phyloP scores from a whole-genome alignment of 2,888 invertebrate genomes.

The Nemoura dubitans region DNA sequence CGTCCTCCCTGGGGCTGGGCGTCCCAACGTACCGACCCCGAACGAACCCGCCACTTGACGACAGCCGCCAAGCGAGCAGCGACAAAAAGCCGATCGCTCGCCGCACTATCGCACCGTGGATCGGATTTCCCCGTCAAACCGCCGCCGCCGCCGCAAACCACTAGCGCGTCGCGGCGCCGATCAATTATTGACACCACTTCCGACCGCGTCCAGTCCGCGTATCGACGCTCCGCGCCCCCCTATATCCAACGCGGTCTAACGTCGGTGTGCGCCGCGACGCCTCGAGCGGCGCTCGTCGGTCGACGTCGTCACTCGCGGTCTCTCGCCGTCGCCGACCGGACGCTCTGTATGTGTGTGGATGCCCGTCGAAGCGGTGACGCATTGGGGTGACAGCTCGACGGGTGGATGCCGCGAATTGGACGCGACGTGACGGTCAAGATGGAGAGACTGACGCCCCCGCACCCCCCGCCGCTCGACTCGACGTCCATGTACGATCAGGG shows the following conservation, averaged over 20 bases:
- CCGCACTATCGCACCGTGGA: no score
- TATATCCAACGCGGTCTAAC: background rate
- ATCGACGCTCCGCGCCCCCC: background rate
- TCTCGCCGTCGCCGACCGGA: background rate
- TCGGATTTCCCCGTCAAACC: no score
- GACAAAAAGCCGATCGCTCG: no score
- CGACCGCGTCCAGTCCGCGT: no score
- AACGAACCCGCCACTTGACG: no score
- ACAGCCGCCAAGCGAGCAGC: no score
- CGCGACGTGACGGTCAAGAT: constrained; percentile 38
- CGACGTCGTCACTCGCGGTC: background rate
- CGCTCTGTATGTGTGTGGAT: background rate
- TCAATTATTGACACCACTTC: background rate
- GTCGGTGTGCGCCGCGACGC: background rate
- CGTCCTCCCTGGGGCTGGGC: no score
- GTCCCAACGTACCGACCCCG: no score
- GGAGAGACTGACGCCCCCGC: constrained; percentile 30
- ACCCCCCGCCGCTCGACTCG: constrained; percentile 47
- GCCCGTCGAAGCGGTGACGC: background rate
- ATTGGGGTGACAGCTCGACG: background rate
- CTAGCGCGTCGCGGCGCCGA: background rate
- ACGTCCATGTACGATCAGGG: constrained; percentile 50
- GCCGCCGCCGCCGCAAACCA: background rate
- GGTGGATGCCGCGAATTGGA: constrained; percentile 46
- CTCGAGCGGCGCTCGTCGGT: background rate